Evolutionary conservation across 2,888 invertebrate genomes (phyloP), one percentile per base, ranked within the genome.

Genomic region (Acanthosepion lycidas): DNA sequence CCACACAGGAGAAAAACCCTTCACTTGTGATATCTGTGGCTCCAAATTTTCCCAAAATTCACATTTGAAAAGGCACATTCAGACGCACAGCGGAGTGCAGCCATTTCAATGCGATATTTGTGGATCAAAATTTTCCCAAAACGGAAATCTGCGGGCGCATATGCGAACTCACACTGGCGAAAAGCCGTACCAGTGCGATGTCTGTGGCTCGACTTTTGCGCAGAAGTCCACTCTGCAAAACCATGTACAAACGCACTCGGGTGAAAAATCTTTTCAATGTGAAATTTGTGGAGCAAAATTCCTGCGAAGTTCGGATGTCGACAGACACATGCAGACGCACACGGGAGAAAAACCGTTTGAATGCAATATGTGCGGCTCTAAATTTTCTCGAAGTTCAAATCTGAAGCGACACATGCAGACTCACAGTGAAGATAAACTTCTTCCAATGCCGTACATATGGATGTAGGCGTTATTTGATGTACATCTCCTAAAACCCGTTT

Each of bases 211-310:
- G 18, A 78, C 78, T 4, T 78, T 78, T n/a, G 78, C 78, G 15
- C 78, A 78, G 15, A n/a, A n/a, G 12, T 78, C 78, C 15, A 78
- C 78, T 1, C 33, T 78, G n/a, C 78, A 78, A 78, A 78, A 78
- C 15, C 78, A 78, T n/a, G n/a, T n/a, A n/a, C 78, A n/a, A n/a
- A 78, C 78, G 12, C 78, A 78, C 15, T 78, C 78, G 12, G 78
- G 78, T 4, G 15, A 78, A 33, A 78, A 78, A 78, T 78, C 78
- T n/a, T 78, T 78, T n/a, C 78, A 78, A 78, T 78, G 78, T n/a
- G 78, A n/a, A 78, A 78, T 78, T 78, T 78, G 78, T 78, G 78
- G 78, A n/a, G 78, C 78, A 78, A 78, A n/a, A 78, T 78, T 78
- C n/a, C 78, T 78, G n/a, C 78, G 78, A 78, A 78, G 18, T 78